Conservation (phyloP, 2,113 vertebrate species). For the Chaetodon auriga region DNA sequence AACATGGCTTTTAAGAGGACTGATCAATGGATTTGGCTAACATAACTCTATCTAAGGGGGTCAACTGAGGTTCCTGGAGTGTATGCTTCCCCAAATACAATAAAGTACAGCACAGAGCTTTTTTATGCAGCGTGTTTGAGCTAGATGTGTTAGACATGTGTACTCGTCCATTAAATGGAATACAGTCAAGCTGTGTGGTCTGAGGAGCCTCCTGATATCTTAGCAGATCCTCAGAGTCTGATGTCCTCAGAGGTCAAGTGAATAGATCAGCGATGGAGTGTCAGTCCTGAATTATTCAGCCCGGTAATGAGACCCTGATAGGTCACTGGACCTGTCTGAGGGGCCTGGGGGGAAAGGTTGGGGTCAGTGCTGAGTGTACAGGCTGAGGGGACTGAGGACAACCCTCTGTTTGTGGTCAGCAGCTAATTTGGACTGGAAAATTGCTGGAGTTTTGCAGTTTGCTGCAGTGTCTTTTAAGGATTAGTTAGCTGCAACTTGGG, state of each 20-base stretch:
- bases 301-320: slow-evolving; percentile 59
- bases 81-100: not conserved
- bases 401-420: not conserved
- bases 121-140: slow-evolving; percentile 1
- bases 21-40: not conserved
- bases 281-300: slow-evolving; percentile 73
- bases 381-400: not conserved
- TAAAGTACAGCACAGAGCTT: not conserved
- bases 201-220: slow-evolving; percentile 22
- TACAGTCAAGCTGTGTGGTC: not conserved
- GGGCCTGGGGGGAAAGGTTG: slow-evolving; percentile 15
- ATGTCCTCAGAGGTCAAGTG: slow-evolving; percentile 60
- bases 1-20: not conserved
- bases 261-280: slow-evolving; percentile 58
- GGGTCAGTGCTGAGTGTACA: slow-evolving; percentile 9
- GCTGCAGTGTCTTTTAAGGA: not conserved
- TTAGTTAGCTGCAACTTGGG: not conserved
- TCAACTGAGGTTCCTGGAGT: not conserved
- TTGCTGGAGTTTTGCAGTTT: not conserved
- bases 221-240: slow-evolving; percentile 39
- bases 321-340: slow-evolving; percentile 33
- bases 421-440: slow-evolving; percentile 2
- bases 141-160: not conserved
- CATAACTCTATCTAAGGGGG: not conserved
- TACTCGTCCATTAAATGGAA: slow-evolving; percentile 4